These are phyloP conservation scores for Strigamia crassipes DNA, from an alignment of 2,888 invertebrate species.

Conservation along the genomic window DNA sequence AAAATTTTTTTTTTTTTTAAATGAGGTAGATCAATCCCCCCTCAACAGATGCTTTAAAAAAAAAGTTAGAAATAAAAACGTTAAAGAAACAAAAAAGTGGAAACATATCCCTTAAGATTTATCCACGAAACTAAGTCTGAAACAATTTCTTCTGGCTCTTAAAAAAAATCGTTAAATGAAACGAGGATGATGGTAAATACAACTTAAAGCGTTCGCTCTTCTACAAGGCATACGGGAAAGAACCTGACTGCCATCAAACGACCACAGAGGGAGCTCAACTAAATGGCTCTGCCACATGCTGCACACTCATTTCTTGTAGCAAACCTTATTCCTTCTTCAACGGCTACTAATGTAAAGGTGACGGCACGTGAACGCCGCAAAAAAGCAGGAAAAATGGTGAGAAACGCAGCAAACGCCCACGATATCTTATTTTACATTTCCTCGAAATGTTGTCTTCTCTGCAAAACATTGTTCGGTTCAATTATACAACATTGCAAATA, in stretches of 20 bases:
- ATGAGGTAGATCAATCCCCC: background rate
- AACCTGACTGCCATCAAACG: conserved; percentile 19
- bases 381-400: conserved; percentile 7
- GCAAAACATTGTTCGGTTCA: no score
- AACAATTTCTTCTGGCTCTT: conserved; percentile 18
- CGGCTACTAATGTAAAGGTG: conserved; percentile 19
- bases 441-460: background rate
- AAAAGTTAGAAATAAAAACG: background rate
- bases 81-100: background rate
- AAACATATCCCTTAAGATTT: background rate
- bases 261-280: conserved; percentile 26
- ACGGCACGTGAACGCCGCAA: background rate
- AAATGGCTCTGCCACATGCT: conserved; percentile 30
- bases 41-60: background rate
- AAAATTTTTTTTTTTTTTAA: no score
- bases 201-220: conserved; percentile 11
- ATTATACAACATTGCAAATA: no score
- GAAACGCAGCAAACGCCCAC: background rate
- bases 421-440: no score
- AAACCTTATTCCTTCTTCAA: background rate
- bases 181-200: conserved; percentile 26
- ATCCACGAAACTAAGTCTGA: background rate
- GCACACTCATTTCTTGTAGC: conserved; percentile 6
- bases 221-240: conserved; percentile 19
- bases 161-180: conserved; percentile 18